These are phyloP conservation scores for Frankliniella intonsa DNA, from an alignment of 2,888 invertebrate species.

Conservation along the genomic window DNA sequence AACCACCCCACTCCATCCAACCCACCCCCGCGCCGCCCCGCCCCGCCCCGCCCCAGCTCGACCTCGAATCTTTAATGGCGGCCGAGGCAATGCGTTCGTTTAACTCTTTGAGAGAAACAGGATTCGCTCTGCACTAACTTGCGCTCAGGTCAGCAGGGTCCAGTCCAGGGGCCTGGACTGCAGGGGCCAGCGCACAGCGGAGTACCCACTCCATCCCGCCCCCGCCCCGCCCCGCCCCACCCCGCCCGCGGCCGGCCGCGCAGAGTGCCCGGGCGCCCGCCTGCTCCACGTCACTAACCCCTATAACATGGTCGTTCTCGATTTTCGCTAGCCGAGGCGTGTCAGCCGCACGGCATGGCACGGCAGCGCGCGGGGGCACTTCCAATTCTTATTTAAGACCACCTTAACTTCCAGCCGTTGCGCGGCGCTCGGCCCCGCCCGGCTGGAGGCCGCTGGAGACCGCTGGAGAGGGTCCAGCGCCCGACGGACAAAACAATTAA, in stretches of 20 bases:
- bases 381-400: too few relatives aligned
- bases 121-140: conserved; percentile 4
- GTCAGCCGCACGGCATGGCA: too few relatives aligned
- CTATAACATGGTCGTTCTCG: too few relatives aligned
- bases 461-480: neutral
- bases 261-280: too few relatives aligned
- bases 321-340: too few relatives aligned
- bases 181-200: neutral
- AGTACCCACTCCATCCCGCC: neutral
- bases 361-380: too few relatives aligned
- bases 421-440: neutral
- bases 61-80: conserved; percentile 19
- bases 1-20: neutral
- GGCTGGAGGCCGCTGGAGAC: neutral
- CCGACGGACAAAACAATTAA: conserved; percentile 14
- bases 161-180: neutral
- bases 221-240: neutral
- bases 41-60: neutral
- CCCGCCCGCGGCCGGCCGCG: neutral
- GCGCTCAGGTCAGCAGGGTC: neutral
- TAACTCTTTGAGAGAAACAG: conserved; percentile 13
- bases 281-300: too few relatives aligned
- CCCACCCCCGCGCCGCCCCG: neutral
- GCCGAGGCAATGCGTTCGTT: conserved; percentile 22
- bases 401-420: too few relatives aligned